Base-by-base conservation (phyloP, 2,888 invertebrate species). In the Polietes domitor region DNA sequence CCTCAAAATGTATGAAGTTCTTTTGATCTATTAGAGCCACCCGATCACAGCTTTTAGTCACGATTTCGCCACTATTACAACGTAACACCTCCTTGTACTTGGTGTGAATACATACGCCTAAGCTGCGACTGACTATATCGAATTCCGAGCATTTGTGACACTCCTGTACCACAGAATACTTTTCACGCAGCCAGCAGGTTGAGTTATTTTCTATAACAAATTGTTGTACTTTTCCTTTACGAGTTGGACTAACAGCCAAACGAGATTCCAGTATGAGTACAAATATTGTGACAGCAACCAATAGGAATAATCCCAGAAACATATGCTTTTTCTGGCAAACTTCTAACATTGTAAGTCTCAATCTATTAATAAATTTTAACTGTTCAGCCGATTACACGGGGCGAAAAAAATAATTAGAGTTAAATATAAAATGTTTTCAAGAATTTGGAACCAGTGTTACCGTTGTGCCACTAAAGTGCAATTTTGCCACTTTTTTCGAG, bases 281-380 rank as follows among this genome's bases (percentile, higher is more conserved):
- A 63, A 97, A 92, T 87, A 97, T 93, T 41, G 97, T 97, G 89
- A 97, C 93, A 95, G 96, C 93, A 92, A 96, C 96, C 86, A 97
- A 93, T 87, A 95, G 93, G 85, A 96, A 94, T 85, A 97, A 95
- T 72, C 96, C 96, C 83, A 96, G 92, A 71, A 97, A 92, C 97
- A 97, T 97, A 89, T 96, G 96, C 91, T 95, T 95, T 91, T 95
- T 96, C 24, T 97, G 96, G 91, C 96, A 97, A 85, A 96, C 95
- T 92, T 97, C 97, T 89, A 97, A 95, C 97, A 97, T 97, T 90
- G n/a, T n/a, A n/a, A n/a, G n/a, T n/a, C n/a, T n/a, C n/a, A n/a
- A n/a, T n/a, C n/a, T n/a, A n/a, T n/a, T n/a, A n/a, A n/a, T n/a
- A n/a, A n/a, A n/a, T n/a, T n/a, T n/a, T n/a, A n/a, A n/a, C n/a